Conservation (phyloP, 1,140 invertebrate species). For the Dreissena rostriformis region DNA sequence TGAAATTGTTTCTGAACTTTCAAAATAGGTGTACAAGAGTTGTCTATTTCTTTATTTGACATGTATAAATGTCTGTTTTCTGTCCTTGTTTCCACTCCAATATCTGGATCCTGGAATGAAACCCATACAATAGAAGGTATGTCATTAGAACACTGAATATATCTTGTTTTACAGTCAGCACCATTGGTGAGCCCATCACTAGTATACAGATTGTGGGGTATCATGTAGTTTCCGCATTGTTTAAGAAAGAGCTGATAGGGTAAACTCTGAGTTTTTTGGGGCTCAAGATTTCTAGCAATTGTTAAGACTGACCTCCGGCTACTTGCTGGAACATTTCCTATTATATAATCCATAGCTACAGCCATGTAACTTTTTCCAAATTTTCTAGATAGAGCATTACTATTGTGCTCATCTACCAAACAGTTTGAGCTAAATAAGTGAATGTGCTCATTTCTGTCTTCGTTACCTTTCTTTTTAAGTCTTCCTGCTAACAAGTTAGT, state of each 20-base stretch:
- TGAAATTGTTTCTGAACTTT: slow-evolving; percentile 43
- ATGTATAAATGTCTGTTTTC: slow-evolving; percentile 21
- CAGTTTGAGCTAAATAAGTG: slow-evolving; percentile 53
- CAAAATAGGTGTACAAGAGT: slow-evolving; percentile 49
- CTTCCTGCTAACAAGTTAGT: slow-evolving; percentile 4
- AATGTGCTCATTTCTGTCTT: slow-evolving; percentile 1
- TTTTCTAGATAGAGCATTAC: background rate
- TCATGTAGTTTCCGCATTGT: slow-evolving; percentile 46
- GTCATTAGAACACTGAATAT: slow-evolving; percentile 35
- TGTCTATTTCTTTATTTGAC: slow-evolving; percentile 7
- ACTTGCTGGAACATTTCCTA: slow-evolving; percentile 18
- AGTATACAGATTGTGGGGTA: slow-evolving; percentile 47
- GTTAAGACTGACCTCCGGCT: slow-evolving; percentile 22
- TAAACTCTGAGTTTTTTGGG: slow-evolving; percentile 53
- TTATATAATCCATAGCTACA: slow-evolving; percentile 15
- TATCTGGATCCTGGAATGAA: slow-evolving; percentile 34
- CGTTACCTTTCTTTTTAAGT: slow-evolving; percentile 8
- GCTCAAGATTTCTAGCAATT: slow-evolving; percentile 34
- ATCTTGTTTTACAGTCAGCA: slow-evolving; percentile 34
- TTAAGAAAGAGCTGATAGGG: slow-evolving; percentile 21
- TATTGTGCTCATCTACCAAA: slow-evolving; percentile 46
- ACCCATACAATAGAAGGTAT: slow-evolving; percentile 44
- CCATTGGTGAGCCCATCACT: slow-evolving; percentile 59
- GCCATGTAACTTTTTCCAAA: slow-evolving; percentile 6
- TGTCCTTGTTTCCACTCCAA: slow-evolving; percentile 4